These are phyloP conservation scores for Syritta pipiens DNA, from an alignment of 2,888 invertebrate species.

Conservation along the genomic window DNA sequence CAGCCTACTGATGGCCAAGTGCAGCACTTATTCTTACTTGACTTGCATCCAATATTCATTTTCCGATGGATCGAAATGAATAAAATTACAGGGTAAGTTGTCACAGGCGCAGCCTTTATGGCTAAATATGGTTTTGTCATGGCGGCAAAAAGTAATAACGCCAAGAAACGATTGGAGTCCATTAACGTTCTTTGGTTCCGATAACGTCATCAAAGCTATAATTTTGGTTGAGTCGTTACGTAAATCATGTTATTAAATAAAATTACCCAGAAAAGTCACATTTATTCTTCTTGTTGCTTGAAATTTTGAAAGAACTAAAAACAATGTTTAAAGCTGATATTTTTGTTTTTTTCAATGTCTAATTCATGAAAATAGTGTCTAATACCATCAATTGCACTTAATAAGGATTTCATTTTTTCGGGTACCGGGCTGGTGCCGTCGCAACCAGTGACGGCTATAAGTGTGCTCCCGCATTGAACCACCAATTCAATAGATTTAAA, in stretches of 20 bases:
- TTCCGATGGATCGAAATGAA: no score
- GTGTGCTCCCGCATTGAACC: no score
- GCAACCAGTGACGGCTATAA: no score
- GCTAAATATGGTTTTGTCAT: constrained; percentile 18
- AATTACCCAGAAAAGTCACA: constrained; percentile 72
- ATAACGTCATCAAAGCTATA: constrained; percentile 34
- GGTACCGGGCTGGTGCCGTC: no score
- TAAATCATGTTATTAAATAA: constrained; percentile 72
- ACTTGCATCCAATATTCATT: no score
- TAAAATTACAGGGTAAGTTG: background rate
- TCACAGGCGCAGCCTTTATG: background rate
- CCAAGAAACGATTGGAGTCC: constrained; percentile 71
- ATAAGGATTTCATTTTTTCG: no score
- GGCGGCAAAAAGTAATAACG: constrained; percentile 32
- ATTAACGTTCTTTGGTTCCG: constrained; percentile 2
- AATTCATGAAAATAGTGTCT: background rate
- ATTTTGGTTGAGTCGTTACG: constrained; percentile 72
- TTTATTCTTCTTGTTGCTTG: constrained; percentile 69
- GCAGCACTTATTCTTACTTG: no score
- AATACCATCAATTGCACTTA: no score
- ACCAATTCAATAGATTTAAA: no score
- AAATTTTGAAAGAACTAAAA: constrained; percentile 58
- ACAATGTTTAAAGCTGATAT: no score
- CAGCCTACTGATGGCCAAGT: no score
- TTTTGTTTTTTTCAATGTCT: constrained; percentile 36